Conservation (phyloP, 1,140 invertebrate genomes). For the Drosophila ananassae region DNA sequence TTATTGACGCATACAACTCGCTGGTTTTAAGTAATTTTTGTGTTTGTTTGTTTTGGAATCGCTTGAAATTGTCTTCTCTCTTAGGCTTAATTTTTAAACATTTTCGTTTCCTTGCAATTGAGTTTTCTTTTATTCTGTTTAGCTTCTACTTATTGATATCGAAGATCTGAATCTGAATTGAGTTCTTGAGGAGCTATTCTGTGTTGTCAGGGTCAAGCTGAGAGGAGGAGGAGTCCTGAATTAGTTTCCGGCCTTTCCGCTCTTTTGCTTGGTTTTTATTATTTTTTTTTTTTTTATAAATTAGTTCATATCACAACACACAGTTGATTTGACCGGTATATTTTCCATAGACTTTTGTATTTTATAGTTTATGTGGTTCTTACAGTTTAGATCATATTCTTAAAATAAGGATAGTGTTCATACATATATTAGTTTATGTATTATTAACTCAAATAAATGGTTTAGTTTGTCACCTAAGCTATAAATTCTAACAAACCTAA, state of each 20-base stretch:
- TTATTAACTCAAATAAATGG: conserved; percentile 51
- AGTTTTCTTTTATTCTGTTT: background rate
- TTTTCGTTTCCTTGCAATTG: conserved; percentile 29
- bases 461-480: conserved; percentile 65
- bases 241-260: conserved; percentile 14
- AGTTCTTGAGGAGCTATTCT: conserved; percentile 16
- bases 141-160: conserved; percentile 36
- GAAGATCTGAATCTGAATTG: conserved; percentile 13
- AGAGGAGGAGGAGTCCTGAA: conserved; percentile 10
- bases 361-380: conserved; percentile 43
- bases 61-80: conserved; percentile 37
- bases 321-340: conserved; percentile 77
- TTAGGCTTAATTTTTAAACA: conserved; percentile 35
- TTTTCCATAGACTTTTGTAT: conserved; percentile 54
- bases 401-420: conserved; percentile 32
- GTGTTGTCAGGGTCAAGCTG: conserved; percentile 50
- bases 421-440: conserved; percentile 43
- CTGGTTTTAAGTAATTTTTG: conserved; percentile 68
- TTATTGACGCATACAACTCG: conserved; percentile 75
- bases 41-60: conserved; percentile 43
- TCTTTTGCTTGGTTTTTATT: conserved; percentile 35
- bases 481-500: conserved; percentile 79
- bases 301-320: conserved; percentile 83
- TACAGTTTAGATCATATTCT: conserved; percentile 44
- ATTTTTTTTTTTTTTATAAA: conserved; percentile 59